Base-by-base conservation (phyloP, 2,888 invertebrate genomes). In the Nymphalis polychloros region DNA sequence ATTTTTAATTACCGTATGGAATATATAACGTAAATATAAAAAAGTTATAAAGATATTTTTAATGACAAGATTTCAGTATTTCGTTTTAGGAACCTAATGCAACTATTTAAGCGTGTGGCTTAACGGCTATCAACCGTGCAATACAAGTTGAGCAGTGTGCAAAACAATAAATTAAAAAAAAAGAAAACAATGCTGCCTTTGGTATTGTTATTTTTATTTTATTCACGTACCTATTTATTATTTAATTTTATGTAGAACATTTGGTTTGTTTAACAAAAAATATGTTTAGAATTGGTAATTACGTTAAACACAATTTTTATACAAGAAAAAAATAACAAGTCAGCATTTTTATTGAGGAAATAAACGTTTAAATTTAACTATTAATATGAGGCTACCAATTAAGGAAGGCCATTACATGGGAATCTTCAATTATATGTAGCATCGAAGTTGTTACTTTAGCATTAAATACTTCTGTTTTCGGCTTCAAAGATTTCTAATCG, bases 291-390 rank as follows among this genome's bases (percentile, higher is more conserved):
- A 55, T n/a, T n/a, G 31, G 8, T 55, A 35, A 55, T 55, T n/a
- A 31, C 31, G 31, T n/a, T 16, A 52, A 19, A 47, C 19, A 47
- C 19, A 19, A 19, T 46, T 59, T 17, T 27, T 13, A 47, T 19
- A 52, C 20, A 31, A 61, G 55, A 61, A 47, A 23, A 60, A 19
- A 49, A 7, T 23, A 41, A 50, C 16, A n/a, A 35, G 52, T 66
- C 61, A 47, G 47, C 60, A 61, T 66, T 53, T 60, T 66, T 61
- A 66, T 66, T 61, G 53, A 52, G 66, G 66, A 66, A 66, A 66
- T 52, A 66, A 35, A 66, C 52, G 20, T 61, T 41, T 48, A 31
- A 62, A 66, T 48, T 59, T n/a, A 46, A 50, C 59, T 46, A 50
- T 59, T 64, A 59, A 31, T 48, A n/a, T 48, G 53, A 66, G 61